Evolutionary conservation across 2,888 invertebrate species (phyloP).

Genomic region (Dicyrtomina minuta): DNA sequence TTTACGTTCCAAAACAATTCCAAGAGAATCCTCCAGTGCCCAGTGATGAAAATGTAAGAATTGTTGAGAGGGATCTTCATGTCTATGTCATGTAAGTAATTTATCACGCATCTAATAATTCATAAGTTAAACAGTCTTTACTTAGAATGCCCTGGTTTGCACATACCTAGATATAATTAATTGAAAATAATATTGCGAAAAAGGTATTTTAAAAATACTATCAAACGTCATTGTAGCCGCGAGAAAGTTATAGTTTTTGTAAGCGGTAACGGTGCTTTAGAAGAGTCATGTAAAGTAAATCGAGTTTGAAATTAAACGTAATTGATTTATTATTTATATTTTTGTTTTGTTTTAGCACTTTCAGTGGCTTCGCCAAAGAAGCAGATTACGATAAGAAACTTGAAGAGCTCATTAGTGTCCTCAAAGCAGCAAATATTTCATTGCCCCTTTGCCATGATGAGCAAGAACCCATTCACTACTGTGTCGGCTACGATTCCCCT

Average conservation of each 20-base stretch:
- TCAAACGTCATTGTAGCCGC: too few relatives aligned
- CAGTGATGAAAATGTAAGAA: conserved; percentile 28
- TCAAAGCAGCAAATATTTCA: background rate
- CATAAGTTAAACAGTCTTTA: background rate
- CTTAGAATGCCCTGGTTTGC: too few relatives aligned
- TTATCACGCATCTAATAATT: background rate
- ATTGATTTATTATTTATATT: too few relatives aligned
- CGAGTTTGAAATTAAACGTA: too few relatives aligned
- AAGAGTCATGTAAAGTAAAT: too few relatives aligned
- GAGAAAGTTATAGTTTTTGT: too few relatives aligned
- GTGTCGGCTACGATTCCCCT: conserved; percentile 41
- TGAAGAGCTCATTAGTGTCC: background rate
- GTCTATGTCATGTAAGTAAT: conserved; percentile 36
- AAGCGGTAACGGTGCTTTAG: too few relatives aligned
- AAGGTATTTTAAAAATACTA: too few relatives aligned
- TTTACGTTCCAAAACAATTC: conserved; percentile 39
- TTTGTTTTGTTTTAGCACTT: conserved; percentile 7
- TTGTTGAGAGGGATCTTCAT: conserved; percentile 26
- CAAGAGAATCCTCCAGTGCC: conserved; percentile 39
- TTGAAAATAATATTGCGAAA: too few relatives aligned
- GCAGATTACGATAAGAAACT: background rate
- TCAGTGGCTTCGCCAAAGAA: conserved; percentile 16
- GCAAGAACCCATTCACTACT: conserved; percentile 25
- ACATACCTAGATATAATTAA: too few relatives aligned
- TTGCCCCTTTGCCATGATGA: background rate